Percentiles rank a stretch among this genome's conserved stretches.
Conservation (phyloP, 1,140 invertebrate species). For the Luehdorfia chinensis region DNA sequence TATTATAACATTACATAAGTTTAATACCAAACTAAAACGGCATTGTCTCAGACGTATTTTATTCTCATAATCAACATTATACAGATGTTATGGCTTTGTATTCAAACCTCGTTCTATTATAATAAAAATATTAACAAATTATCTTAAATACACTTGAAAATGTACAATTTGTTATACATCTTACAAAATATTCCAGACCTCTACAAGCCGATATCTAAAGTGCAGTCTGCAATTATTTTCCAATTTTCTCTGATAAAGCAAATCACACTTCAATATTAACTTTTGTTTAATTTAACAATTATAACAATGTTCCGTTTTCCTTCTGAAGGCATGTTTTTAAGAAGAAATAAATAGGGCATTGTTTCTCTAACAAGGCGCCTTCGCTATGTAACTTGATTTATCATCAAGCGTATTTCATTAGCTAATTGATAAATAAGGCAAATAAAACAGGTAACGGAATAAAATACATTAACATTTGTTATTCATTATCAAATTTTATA, state of each 20-base stretch:
- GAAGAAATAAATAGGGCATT: too few relatives aligned
- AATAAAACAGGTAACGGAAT: too few relatives aligned
- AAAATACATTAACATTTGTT: too few relatives aligned
- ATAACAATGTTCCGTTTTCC: too few relatives aligned
- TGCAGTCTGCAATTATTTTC: slow-evolving; percentile 15
- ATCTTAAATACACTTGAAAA: slow-evolving; percentile 75
- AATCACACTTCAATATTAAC: slow-evolving; percentile 37
- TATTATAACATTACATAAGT: too few relatives aligned
- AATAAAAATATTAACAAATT: slow-evolving; percentile 77
- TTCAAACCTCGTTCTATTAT: slow-evolving; percentile 70
- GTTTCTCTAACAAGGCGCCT: too few relatives aligned
- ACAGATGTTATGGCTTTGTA: slow-evolving; percentile 75
- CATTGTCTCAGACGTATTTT: slow-evolving; percentile 50
- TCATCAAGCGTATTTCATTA: too few relatives aligned
- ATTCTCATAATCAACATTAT: slow-evolving; percentile 73
- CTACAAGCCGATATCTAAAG: slow-evolving; percentile 42
- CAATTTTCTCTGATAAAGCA: background rate
- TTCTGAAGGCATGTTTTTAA: too few relatives aligned
- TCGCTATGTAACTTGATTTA: too few relatives aligned
- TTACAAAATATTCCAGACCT: slow-evolving; percentile 65
- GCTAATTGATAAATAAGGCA: too few relatives aligned
- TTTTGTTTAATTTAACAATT: slow-evolving; percentile 18
- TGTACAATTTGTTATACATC: slow-evolving; percentile 73
- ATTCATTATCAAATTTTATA: too few relatives aligned
- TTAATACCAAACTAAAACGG: slow-evolving; percentile 38